Base-by-base conservation (phyloP, 2,888 invertebrate species). In the Eudemis profundana region DNA sequence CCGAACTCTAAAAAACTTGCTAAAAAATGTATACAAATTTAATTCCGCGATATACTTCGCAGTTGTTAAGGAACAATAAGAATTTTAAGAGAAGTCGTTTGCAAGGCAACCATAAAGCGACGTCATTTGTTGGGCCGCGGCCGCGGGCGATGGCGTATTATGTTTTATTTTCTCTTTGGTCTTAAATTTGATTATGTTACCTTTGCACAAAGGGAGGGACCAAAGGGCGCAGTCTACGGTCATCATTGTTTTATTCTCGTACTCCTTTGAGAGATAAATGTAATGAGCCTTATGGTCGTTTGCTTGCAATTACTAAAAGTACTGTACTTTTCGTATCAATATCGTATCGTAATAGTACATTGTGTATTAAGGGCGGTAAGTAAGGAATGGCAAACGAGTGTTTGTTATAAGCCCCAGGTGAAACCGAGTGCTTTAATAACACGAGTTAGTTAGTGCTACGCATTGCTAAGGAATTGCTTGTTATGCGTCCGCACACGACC, bases 141-240 rank as follows among this genome's bases (percentile, higher is more conserved):
- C 62, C 63, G 38, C 47, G 29, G 54, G 56, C 63, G 15, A 53
- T 19, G 19, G 40, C 51, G 33, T 49, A 56, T 56, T 21, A 63
- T 42, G 56, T 63, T 63, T 63, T 40, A 56, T 63, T 56, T 56
- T 29, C 56, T n/a, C 29, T 42, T 49, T 21, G 15, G 15, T 49
- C 29, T 56, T 49, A 21, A 61, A 61, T 56, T 63, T 63, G 49
- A 63, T 63, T 49, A 61, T 36, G 51, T 61, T 59, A 46, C 47
- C 46, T 36, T 38, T 7, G 40, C 19, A 50, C 60, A 60, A 60
- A 50, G 36, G 36, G 38, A 50, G 36, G 36, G 38, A 12, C 23
- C 4, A 56, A 42, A 42, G n/a, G 42, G 23, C 53, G 38, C 3
- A 21, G 53, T 21, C 17, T n/a, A 8, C 2, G 10, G 8, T 5